Base-by-base conservation (phyloP, 2,797 vertebrate genomes). In the Leptoclinus maculatus region DNA sequence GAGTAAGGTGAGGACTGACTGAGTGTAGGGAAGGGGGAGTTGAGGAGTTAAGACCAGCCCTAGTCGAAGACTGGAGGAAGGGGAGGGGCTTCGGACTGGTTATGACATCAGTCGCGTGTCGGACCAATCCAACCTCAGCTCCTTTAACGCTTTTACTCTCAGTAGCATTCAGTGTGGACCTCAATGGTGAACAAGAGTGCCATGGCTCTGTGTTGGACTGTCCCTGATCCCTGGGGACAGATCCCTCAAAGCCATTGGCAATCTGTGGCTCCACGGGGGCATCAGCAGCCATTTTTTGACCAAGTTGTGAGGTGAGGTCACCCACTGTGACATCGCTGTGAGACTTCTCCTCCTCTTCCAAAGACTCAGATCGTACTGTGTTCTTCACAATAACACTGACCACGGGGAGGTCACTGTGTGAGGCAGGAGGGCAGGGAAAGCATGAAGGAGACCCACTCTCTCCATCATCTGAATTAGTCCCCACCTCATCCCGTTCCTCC, bases 311-410 rank as follows among this genome's bases (percentile, higher is more conserved):
- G 17, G 81, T 51, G 23, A 87, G 38, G 38, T 84, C 81, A 41
- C 78, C 83, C 38, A 89, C 71, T 60, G 86, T 51, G 65, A 82
- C 68, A 3, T 84, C 73, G 39, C 21, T 69, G 13, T 49, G 36
- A 17, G 63, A 67, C 51, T 51, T 83, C 39, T 82, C 90, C 6
- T 71, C 82, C 21, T 90, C 92, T 19, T 90, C 93, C 11, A 75
- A 81, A 13, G 85, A 84, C 80, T 98, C 97, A 0, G 97, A 92
- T 4, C 94, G 95, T 21, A 97, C 96, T 0, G 94, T 97, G 92
- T 99, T 98, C 91, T 99, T 99, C 36, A 99, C 98, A 0, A 99
- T 99, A 21, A 99, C 98, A 0, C 98, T 99, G 84, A 99, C 97
- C 0, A 94, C 94, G 0, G 97, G 95, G 34, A 95, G 96, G 45